phyloP scores from a whole-genome alignment of 1,140 invertebrate genomes.

The Euwallacea fornicatus region DNA sequence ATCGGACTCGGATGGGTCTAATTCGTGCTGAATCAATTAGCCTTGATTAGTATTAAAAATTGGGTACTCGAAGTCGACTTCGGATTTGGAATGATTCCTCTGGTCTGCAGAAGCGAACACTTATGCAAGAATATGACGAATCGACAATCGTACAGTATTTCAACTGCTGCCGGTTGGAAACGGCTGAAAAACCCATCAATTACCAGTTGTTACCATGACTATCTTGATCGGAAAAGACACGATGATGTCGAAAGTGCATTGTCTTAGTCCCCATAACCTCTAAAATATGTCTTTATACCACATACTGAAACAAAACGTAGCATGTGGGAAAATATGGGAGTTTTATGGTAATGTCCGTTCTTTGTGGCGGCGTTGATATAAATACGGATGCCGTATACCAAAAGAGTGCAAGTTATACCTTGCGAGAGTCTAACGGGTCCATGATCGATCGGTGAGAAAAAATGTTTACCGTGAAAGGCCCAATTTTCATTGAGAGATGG shows the following conservation, averaged over 20 bases:
- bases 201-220: constrained; percentile 24
- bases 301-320: constrained; percentile 23
- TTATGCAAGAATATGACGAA: background rate
- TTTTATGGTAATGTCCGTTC: constrained; percentile 35
- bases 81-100: no score
- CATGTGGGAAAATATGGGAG: constrained; percentile 33
- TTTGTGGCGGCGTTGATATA: constrained; percentile 31
- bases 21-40: no score
- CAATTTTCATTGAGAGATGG: background rate
- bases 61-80: no score
- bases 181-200: constrained; percentile 34
- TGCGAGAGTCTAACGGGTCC: background rate
- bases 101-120: no score
- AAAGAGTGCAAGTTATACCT: constrained; percentile 23
- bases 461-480: background rate
- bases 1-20: no score
- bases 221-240: constrained; percentile 37
- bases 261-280: constrained; percentile 33
- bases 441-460: constrained; percentile 32
- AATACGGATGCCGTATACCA: constrained; percentile 23
- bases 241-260: constrained; percentile 35
- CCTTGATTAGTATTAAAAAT: no score
- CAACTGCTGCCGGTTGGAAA: constrained; percentile 7
- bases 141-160: background rate
- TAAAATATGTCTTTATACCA: constrained; percentile 39